These are phyloP conservation scores for Homarus gammarus DNA, from an alignment of 2,888 invertebrate genomes.

Conservation along the genomic window DNA sequence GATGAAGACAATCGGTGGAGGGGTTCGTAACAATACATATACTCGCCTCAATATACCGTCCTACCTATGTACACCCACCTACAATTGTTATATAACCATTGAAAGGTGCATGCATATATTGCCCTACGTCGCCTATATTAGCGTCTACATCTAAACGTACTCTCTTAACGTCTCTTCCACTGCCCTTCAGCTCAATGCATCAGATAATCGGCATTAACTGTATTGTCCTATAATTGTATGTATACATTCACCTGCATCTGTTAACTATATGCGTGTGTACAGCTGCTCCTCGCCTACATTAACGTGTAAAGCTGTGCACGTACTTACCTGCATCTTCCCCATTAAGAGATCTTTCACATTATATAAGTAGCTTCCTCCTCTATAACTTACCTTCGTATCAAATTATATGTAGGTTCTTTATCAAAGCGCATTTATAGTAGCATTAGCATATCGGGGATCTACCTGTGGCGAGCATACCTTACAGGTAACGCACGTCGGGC, in stretches of 20 bases:
- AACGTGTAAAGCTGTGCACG: background rate
- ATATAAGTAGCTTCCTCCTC: constrained; percentile 25
- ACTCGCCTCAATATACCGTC: too few relatives aligned
- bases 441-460: constrained; percentile 51
- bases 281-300: too few relatives aligned
- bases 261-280: constrained; percentile 5
- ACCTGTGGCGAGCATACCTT: constrained; percentile 14
- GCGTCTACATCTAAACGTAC: background rate
- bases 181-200: too few relatives aligned
- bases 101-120: too few relatives aligned
- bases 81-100: too few relatives aligned
- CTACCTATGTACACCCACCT: too few relatives aligned
- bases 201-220: too few relatives aligned
- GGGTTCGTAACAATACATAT: too few relatives aligned
- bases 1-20: too few relatives aligned
- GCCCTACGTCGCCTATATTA: too few relatives aligned
- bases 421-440: constrained; percentile 39
- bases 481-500: constrained; percentile 28
- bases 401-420: constrained; percentile 42
- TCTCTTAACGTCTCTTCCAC: too few relatives aligned
- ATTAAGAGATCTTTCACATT: background rate
- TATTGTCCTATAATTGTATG: background rate
- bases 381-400: constrained; percentile 39
- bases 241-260: background rate
- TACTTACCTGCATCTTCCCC: background rate